Base-by-base conservation (phyloP, 2,888 invertebrate species). In the Caenorhabditis sulstoni region DNA sequence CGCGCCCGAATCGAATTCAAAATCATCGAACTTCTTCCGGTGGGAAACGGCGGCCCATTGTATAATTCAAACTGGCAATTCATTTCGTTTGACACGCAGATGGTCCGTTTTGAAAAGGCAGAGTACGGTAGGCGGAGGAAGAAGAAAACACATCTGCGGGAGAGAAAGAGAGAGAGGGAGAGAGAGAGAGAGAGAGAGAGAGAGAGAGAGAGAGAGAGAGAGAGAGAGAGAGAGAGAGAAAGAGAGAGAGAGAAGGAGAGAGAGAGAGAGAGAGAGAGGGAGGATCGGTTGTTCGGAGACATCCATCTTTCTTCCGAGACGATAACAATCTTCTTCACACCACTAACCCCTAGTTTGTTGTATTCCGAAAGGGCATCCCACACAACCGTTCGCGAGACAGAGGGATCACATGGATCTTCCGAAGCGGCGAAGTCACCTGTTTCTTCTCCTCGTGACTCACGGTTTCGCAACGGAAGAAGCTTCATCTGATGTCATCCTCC, bases 241-340 rank as follows among this genome's bases (percentile, higher is more conserved):
- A 59, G 29, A 1, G 3, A 41, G 1, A n/a, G 41, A 18, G 37
- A 16, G 22, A 4, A 49, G 3, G 44, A 58, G 44, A 58, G 44
- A 14, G 35, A 35, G 52, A 29, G 29, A 29, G 7, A 7, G 7
- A 29, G 29, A 29, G 7, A 7, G 7, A 29, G 29, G 29, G 29
- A 53, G 53, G 53, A 29, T 35, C 16, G 29, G 35, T 35, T 18
- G 35, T 35, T 53, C 53, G 53, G 53, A 14, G 29, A 47, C 53
- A 53, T 53, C 53, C 53, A 53, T 53, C 53, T 35, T 29, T 7
- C 29, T 29, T 29, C 29, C 29, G 29, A 29, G 29, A 29, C 35
- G 59, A 59, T 59, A 59, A 59, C 59, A 29, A 59, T 59, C 59
- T 59, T 20, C 45, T 59, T 59, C 59, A 59, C 59, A 59, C 59